These are phyloP conservation scores for Caenorhabditis sp. DNA, from an alignment of 2,888 invertebrate genomes.

Conservation along the genomic window DNA sequence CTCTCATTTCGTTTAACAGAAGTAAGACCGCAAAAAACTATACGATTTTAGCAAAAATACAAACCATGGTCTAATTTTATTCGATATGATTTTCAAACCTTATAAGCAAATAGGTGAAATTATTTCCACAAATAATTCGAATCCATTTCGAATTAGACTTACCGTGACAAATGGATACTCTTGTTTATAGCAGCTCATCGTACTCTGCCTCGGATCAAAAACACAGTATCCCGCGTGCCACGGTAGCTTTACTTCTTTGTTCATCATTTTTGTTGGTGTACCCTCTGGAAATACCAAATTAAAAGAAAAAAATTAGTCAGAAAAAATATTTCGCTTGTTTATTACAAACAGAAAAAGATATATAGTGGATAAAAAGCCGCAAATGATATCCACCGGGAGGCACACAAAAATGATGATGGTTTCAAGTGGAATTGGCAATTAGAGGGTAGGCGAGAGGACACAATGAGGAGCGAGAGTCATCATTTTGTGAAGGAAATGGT, in stretches of 20 bases:
- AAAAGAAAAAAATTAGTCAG: background rate
- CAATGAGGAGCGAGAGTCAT: conserved; percentile 44
- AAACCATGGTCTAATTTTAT: too few relatives aligned
- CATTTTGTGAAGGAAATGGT: background rate
- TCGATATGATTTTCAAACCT: too few relatives aligned
- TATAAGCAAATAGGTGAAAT: too few relatives aligned
- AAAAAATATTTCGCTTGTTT: background rate
- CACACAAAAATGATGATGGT: conserved; percentile 58
- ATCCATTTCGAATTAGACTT: too few relatives aligned
- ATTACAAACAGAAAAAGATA: conserved; percentile 1
- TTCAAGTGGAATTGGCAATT: conserved; percentile 65
- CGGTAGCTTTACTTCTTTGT: conserved; percentile 59
- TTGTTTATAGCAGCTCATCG: conserved; percentile 61
- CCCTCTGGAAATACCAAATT: conserved; percentile 46
- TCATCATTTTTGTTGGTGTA: conserved; percentile 57
- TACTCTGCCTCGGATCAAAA: conserved; percentile 53
- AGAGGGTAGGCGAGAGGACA: conserved; percentile 15
- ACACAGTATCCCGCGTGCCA: conserved; percentile 67
- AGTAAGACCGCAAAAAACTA: background rate
- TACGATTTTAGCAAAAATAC: background rate
- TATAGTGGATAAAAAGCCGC: conserved; percentile 26
- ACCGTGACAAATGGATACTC: conserved; percentile 53
- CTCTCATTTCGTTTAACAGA: background rate
- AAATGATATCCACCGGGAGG: conserved; percentile 41
- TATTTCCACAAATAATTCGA: too few relatives aligned